Base-by-base conservation (phyloP, 2,888 invertebrate genomes). In the Cenopis cana region DNA sequence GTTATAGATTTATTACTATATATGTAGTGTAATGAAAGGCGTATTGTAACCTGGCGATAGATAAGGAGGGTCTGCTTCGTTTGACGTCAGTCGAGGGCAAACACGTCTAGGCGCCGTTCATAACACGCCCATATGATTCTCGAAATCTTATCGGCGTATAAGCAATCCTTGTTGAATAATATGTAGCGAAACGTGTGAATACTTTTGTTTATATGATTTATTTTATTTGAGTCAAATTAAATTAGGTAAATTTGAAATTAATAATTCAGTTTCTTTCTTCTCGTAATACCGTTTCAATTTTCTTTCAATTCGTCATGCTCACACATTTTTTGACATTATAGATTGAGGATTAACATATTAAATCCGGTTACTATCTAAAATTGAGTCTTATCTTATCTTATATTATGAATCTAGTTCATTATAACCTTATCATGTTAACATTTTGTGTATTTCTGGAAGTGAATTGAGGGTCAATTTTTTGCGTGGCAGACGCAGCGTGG, bases 101-200 rank as follows among this genome's bases (percentile, higher is more conserved):
- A 70, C 46, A 70, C n/a, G 70, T 70, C 65, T 54, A 66, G 70
- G 70, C 70, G 70, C 70, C 70, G 36, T 60, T 18, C 20, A 12
- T 33, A 36, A 60, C 65, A 60, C 65, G 41, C 65, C 65, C 70
- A 36, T 70, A 59, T n/a, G 17, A 55, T 60, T 65, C 65, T 50
- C 36, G 38, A 36, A 62, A 69, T 62, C 61, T 69, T 65, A 70
- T 70, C 69, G 20, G 20, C 9, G 12, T 17, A 18, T 14, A n/a
- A 6, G 8, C 49, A 17, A 14, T 38, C 17, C 29, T 67, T 67
- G 67, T 57, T 50, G 36, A 59, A n/a, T 57, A 18, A 62, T 50
- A 14, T 36, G 12, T 61, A 33, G 62, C 20, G 33, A 49, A n/a
- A 49, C 17, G 10, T 24, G 59, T 60, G 10, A 41, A 9, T 18